Conservation (phyloP, 2,797 vertebrate genomes). For the Enteromius paludinosus region DNA sequence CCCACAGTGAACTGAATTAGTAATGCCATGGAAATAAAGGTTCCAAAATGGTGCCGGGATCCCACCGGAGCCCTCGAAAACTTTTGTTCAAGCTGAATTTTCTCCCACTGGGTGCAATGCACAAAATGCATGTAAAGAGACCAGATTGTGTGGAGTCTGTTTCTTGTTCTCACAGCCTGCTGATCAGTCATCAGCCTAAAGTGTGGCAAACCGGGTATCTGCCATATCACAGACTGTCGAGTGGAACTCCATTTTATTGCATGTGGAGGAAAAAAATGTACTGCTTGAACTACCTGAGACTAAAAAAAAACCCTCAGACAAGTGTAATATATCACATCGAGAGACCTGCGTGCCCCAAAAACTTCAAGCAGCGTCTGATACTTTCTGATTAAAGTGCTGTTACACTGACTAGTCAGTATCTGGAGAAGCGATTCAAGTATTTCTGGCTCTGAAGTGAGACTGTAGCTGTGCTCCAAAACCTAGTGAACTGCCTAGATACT, state of each 20-base stretch:
- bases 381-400: conserved; percentile 38
- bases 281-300: conserved; percentile 19
- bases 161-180: conserved; percentile 56
- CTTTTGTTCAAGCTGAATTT: conserved; percentile 57
- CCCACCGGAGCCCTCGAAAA: conserved; percentile 68
- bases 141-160: conserved; percentile 55
- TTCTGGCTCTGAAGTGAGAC: conserved; percentile 30
- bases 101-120: conserved; percentile 61
- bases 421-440: conserved; percentile 34
- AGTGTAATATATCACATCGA: conserved; percentile 25
- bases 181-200: conserved; percentile 59
- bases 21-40: conserved; percentile 76
- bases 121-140: conserved; percentile 51
- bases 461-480: conserved; percentile 18
- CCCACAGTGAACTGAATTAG: conserved; percentile 79
- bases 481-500: conserved; percentile 15
- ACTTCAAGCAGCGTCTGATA: conserved; percentile 22
- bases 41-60: conserved; percentile 72
- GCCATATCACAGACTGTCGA: conserved; percentile 36
- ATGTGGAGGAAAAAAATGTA: neutral
- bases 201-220: conserved; percentile 52
- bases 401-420: conserved; percentile 31
- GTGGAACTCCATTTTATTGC: conserved; percentile 34
- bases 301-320: neutral
- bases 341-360: conserved; percentile 24